Evolutionary conservation across 2,888 invertebrate genomes (phyloP), one percentile per base, ranked within the genome.

Genomic region (Andrena trimmerana): DNA sequence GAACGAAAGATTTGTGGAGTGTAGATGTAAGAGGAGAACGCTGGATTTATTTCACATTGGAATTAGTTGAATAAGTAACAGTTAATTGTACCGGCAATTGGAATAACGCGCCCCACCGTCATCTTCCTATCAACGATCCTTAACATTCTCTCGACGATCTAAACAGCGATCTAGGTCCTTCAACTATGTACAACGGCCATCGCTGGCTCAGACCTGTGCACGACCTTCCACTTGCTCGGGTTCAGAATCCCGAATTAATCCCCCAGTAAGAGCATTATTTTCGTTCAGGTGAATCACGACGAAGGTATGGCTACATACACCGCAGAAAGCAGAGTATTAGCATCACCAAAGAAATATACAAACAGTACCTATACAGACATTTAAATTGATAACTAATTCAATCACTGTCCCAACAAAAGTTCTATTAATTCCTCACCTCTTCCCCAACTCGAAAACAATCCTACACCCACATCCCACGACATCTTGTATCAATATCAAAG

Each of bases 161-260:
- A 57, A 63, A 20, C 52, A 31, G 4, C 70, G 65, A 70, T 74
- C 73, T 66, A 13, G 33, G 52, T 74, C 57, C 75, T 63, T 50
- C 57, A 13, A 48, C 54, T n/a, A 20, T 20, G 20, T 20, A 8
- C n/a, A n/a, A 68, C 71, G 57, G 5, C 31, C 67, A 33, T 52
- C 66, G 20, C 63, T 52, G 8, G 60, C 27, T 42, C 54, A 74
- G 79, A 84, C 74, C 85, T 52, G 84, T 83, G 86, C 86, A 86
- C 86, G 52, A 67, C 71, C 20, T 67, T 82, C 76, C 70, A 16
- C 77, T 68, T n/a, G 52, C 48, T 31, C 60, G 48, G 60, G 59
- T 83, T 83, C 60, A 42, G 57, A 60, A 74, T 42, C 65, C 54
- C 69, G 52, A 27, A 69, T 74, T 79, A 74, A 79, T 74, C 65